These are phyloP conservation scores for Oplegnathus fasciatus DNA, from an alignment of 2,113 vertebrate species.

Conservation along the genomic window DNA sequence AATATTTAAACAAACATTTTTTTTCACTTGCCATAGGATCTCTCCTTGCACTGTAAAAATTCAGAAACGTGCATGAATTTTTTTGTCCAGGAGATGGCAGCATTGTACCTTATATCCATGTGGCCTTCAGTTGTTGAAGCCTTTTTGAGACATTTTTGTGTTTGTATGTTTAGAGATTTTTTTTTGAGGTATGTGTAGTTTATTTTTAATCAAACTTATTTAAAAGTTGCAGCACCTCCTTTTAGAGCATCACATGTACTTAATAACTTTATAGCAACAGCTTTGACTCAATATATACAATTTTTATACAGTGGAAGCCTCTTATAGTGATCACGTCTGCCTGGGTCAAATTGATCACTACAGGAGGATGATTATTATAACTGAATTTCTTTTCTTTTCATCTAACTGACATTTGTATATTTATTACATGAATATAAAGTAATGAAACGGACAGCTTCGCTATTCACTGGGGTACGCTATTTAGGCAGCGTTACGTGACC, in stretches of 20 bases:
- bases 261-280: not conserved
- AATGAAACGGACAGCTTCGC: too few relatives aligned
- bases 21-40: not conserved
- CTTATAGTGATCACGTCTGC: too few relatives aligned
- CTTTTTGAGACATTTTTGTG: not conserved
- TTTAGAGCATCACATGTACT: rapidly evolving
- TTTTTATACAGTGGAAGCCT: not conserved
- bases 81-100: constrained; percentile 64
- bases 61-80: not conserved
- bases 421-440: too few relatives aligned
- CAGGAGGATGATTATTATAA: too few relatives aligned
- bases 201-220: not conserved
- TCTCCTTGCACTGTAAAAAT: not conserved
- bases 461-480: too few relatives aligned
- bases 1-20: not conserved
- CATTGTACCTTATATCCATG: constrained; percentile 9
- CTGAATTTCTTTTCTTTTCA: too few relatives aligned
- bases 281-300: not conserved
- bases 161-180: not conserved
- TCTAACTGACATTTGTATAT: too few relatives aligned
- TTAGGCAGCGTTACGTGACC: too few relatives aligned
- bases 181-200: not conserved
- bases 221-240: not conserved
- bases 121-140: not conserved
- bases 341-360: too few relatives aligned